Base-by-base conservation (phyloP, 2,797 vertebrate species). In the Poeciliopsis presidionis region DNA sequence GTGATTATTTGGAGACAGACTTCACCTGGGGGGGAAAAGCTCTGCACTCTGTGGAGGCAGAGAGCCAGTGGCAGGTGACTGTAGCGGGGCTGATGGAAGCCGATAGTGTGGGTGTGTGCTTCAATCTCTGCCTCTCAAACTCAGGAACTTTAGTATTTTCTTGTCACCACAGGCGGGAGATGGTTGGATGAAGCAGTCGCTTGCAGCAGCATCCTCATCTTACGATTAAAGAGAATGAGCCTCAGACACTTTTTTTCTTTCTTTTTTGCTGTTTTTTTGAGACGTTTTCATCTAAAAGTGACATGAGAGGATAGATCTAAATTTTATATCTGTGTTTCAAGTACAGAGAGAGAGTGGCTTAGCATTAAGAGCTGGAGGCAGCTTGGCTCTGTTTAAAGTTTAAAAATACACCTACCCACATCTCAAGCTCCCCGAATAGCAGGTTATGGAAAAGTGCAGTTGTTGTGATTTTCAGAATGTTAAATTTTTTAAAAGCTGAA, bases 131-230 rank as follows among this genome's bases (percentile, higher is more conserved):
- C 36, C n/a, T 75, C 69, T 87, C 71, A 74, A 71, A 73, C 43
- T 51, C 70, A 74, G 67, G 57, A 88, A 88, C 88, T 87, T 83
- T 80, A 73, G 57, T 81, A 75, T 88, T 90, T 87, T 83, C 53
- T 73, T 45, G 39, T 84, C 79, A 77, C 83, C 75, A 57, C 73
- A 82, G 84, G 77, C 76, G n/a, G 57, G 45, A 81, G 80, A 81
- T 63, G 76, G 77, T 57, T 65, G 76, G 87, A 88, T 80, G 65
- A 83, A 83, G 63, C 77, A 65, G 46, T 76, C 25, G 57, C 86
- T 89, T 59, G 14, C 74, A 83, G 81, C 76, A 61, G 59, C 72
- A 43, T 77, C 74, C 46, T 51, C 75, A 33, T 83, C 80, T 81
- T 73, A 76, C 46, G 75, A 77, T 83, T 87, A 76, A 85, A 87